A percentile compares a stretch with the other conserved stretches of the same genome.
Conservation (phyloP, 2,113 vertebrate genomes). For the Piaya cayana region DNA sequence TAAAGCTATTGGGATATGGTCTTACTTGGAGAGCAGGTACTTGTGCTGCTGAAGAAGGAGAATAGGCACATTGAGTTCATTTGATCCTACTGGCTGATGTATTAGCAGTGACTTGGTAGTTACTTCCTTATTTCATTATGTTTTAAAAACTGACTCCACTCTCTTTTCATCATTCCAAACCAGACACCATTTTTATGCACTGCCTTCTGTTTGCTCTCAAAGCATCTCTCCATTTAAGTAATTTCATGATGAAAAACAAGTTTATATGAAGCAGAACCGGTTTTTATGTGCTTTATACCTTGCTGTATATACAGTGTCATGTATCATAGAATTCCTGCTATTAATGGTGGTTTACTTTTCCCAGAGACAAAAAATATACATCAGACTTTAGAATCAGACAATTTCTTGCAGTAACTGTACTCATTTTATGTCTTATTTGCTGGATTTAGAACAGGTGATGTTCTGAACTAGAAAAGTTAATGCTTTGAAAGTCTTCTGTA, state of each 20-base stretch:
- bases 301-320: neutral
- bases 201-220: neutral
- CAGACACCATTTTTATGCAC: neutral
- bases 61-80: neutral
- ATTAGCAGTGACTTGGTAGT: neutral
- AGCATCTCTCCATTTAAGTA: constrained; percentile 8
- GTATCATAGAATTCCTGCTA: neutral
- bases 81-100: neutral
- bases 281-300: neutral
- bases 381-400: constrained; percentile 1
- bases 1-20: neutral
- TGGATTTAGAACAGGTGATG: neutral
- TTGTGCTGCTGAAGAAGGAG: neutral
- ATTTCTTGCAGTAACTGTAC: constrained; percentile 1
- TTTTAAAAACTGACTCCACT: neutral
- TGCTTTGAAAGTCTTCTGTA: constrained; percentile 32
- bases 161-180: neutral
- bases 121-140: neutral
- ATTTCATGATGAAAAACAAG: neutral
- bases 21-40: neutral
- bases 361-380: neutral
- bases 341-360: constrained; percentile 27
- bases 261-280: neutral
- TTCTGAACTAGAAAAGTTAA: constrained; percentile 6
- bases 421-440: neutral